Evolutionary conservation across 64 coral and sea anemone genomes (phyloP), one percentile per base, ranked within the genome.

Genomic region (Dendronephthya gigantea): DNA sequence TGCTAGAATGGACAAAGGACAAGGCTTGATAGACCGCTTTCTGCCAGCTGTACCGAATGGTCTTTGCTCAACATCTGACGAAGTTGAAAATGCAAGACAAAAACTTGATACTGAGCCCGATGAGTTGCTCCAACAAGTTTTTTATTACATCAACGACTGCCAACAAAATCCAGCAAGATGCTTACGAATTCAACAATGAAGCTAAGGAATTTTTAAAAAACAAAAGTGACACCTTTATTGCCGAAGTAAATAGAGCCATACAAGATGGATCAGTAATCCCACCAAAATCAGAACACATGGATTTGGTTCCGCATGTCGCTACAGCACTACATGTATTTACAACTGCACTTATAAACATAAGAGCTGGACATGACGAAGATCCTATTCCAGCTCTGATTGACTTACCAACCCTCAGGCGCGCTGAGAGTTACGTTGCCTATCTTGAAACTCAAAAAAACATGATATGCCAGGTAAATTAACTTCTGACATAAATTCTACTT

Each of bases 1-100:
- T 17, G 47, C 87, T 0, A 88, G 81, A 59, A 81, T 88, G 69
- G 68, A 88, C 47, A 65, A 88, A 1, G 86, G 86, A 8, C 69
- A 81, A 40, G 69, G 70, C 23, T 23, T 55, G 9, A 55, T 55
- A 55, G 50, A 55, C 23, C 50, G 50, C 9, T 55, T 9, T 23
- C 50, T 55, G 10, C 9, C 23, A 12, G 50, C 50, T 55, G 23
- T 55, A 23, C 50, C 50, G 50, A 9, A 12, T 55, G 50, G 10
- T 23, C 50, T 55, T 23, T 55, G 50, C 50, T 23, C 50, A 55
- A 55, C 50, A 23, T 55, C 66, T 12, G 7, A 9, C 8, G 66
- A 70, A 70, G 66, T 70, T 70, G 66, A 22, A 70, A 70, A 22
- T 8, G 66, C 66, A 32, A 9, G 27, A 22, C 66, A 70, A 32